Evolutionary conservation across 2,113 vertebrate species (phyloP).

Genomic region (Prunella himalayana): DNA sequence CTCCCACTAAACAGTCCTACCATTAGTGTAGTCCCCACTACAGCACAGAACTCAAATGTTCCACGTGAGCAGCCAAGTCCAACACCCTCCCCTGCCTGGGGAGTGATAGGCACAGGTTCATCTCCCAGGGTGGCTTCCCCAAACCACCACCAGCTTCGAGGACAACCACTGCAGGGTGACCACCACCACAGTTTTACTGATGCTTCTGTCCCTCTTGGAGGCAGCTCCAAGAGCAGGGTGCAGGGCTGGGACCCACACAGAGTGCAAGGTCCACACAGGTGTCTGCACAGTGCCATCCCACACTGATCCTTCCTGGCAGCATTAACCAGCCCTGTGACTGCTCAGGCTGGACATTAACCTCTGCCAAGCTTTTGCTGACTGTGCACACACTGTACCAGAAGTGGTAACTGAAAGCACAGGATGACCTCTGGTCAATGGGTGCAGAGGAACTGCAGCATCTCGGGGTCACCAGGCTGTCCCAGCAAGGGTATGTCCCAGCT

Average conservation of each 20-base stretch:
- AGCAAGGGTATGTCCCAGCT: not conserved
- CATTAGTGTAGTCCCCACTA: not conserved
- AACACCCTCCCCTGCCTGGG: not conserved
- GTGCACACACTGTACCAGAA: rapidly evolving
- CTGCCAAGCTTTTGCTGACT: not conserved
- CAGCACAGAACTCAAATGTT: rapidly evolving
- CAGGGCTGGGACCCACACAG: not conserved
- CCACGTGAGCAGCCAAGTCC: rapidly evolving
- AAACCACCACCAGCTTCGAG: not conserved
- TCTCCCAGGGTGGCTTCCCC: not conserved
- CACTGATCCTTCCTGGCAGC: not conserved
- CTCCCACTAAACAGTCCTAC: not conserved
- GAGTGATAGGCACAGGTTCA: not conserved
- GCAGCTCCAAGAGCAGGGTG: not conserved
- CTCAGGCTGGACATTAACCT: not conserved
- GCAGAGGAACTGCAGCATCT: rapidly evolving
- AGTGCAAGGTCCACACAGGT: too few species aligned
- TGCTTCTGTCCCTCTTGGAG: not conserved
- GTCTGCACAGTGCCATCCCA: rapidly evolving
- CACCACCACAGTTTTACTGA: not conserved
- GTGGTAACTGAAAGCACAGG: not conserved
- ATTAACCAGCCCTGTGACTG: not conserved
- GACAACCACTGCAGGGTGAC: not conserved
- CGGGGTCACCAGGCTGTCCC: not conserved
- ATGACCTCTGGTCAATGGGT: not conserved